Evolutionary conservation across 92 coral and sea anemone species (phyloP).

Genomic region (Porites rus): DNA sequence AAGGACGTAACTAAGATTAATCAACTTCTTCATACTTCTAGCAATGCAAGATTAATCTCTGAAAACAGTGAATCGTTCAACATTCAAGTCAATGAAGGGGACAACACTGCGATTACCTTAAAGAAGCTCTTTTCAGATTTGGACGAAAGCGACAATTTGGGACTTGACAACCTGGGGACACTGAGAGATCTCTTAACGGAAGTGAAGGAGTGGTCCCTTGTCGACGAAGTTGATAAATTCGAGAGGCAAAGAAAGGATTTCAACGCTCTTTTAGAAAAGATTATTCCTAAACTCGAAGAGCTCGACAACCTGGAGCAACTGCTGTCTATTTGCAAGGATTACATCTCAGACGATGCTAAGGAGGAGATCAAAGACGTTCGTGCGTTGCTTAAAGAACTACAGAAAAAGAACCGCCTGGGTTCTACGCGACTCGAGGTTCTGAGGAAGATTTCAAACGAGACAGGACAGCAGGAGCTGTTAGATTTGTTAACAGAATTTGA

Average conservation of each 20-base stretch:
- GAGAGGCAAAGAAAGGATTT: not conserved
- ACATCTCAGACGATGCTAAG: not conserved
- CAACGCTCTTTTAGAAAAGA: not conserved
- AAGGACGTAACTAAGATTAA: not conserved
- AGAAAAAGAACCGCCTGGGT: not conserved
- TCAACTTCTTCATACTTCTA: not conserved
- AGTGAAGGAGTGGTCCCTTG: constrained; percentile 28
- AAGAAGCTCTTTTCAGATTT: constrained; percentile 45
- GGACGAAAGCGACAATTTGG: constrained; percentile 9
- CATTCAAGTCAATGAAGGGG: not conserved
- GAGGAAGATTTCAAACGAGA: not conserved
- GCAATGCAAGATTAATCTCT: not conserved
- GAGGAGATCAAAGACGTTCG: not conserved
- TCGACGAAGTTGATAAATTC: constrained; percentile 36
- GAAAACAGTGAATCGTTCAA: constrained; percentile 8
- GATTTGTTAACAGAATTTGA: not conserved
- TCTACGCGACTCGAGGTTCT: not conserved
- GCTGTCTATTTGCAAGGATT: not conserved
- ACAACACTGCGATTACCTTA: not conserved
- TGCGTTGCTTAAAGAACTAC: not conserved
- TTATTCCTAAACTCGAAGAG: not conserved
- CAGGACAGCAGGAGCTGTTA: not conserved
- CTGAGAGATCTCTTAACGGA: constrained; percentile 29
- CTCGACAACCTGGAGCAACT: not conserved
- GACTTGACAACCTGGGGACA: constrained; percentile 29